Evolutionary conservation across 1,140 invertebrate genomes (phyloP), one percentile per base, ranked within the genome.

Genomic region (Episyrphus balteatus): DNA sequence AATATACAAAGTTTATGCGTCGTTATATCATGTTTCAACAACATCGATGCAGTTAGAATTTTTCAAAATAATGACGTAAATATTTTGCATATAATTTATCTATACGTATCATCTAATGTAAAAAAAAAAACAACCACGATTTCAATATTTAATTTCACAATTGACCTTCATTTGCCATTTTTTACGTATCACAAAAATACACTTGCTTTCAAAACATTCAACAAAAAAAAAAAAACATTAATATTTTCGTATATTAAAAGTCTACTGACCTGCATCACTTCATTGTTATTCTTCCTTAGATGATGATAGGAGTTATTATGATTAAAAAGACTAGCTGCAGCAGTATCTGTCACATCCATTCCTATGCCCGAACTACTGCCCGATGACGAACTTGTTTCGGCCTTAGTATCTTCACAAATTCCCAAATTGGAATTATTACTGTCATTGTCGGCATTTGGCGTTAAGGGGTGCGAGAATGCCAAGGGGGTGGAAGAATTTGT

Each of bases 381-480:
- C 7, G 57, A 55, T 2, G 49, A 52, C 37, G 59, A 62, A 32
- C 58, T 59, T 19, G 56, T 61, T 30, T 62, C 59, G 15, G 51
- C 59, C 40, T 60, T 56, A 17, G 30, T 43, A 30, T 49, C 45
- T 55, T 42, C 52, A 51, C 15, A 58, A 46, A 45, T 55, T 70
- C 30, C 52, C 70, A 50, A 26, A 26, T 26, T 26, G 21, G 48
- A 72, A 45, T 58, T 66, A 17, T 49, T 53, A 34, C 56, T 55
- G 2, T 56, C 54, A 14, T 68, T 47, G 19, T 64, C 18, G 49
- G 61, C 42, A 58, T 48, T 60, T 41, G 67, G 51, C 44, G 69
- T 69, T 17, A 73, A 44, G 44, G 75, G 73, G 57, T 76, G 73
- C 7, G 72, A 65, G 41, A 74, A 62, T 40, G 65, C 62, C 14